phyloP scores from a whole-genome alignment of 1,140 invertebrate genomes.

The Anagrus nilaparvatae region DNA sequence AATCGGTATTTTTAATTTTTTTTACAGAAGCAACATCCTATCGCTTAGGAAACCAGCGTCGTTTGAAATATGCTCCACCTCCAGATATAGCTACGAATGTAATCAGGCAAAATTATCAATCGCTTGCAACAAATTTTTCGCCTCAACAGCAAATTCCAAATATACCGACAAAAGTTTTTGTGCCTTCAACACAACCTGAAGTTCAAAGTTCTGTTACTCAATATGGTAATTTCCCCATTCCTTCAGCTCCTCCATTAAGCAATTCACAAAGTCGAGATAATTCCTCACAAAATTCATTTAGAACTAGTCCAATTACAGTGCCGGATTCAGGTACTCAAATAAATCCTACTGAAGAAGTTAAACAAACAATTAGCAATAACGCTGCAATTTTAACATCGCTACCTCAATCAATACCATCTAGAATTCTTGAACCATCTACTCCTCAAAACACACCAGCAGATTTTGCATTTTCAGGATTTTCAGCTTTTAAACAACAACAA shows the following conservation, averaged over 20 bases:
- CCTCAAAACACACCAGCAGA: conserved; percentile 37
- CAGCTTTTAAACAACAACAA: conserved; percentile 7
- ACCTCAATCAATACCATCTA: conserved; percentile 24
- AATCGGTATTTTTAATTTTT: too few species aligned
- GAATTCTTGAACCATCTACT: conserved; percentile 27
- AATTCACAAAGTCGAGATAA: conserved; percentile 19
- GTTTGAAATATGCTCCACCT: conserved; percentile 35
- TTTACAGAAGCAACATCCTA: conserved; percentile 29
- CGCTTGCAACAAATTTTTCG: not conserved
- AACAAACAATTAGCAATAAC: too few species aligned
- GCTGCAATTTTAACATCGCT: conserved; percentile 14
- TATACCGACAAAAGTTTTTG: too few species aligned
- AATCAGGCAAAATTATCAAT: too few species aligned
- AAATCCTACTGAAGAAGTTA: too few species aligned
- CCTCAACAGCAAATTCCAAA: not conserved
- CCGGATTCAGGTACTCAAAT: too few species aligned
- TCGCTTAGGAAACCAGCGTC: conserved; percentile 35
- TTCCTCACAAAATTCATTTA: conserved; percentile 23
- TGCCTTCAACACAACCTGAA: too few species aligned
- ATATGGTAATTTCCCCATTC: conserved; percentile 8
- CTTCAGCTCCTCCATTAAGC: conserved; percentile 11
- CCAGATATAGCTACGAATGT: conserved; percentile 33
- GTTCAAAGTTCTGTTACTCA: conserved; percentile 12
- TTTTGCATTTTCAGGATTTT: conserved; percentile 23
- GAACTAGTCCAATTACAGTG: conserved; percentile 22